phyloP scores from a whole-genome alignment of 2,888 invertebrate genomes.

The Aelia acuminata region DNA sequence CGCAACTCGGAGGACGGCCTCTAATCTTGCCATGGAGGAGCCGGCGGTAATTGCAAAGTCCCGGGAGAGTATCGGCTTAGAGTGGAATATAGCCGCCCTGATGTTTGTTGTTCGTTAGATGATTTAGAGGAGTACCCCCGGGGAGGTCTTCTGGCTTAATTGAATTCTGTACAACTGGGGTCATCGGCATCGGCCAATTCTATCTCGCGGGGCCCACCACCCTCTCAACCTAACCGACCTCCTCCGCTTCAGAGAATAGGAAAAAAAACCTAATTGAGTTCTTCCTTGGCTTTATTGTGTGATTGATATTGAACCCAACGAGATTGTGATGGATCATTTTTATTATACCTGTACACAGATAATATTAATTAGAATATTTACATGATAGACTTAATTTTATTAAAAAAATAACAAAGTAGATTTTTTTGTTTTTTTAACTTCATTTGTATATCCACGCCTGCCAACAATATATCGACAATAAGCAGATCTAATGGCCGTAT shows the following conservation, averaged over 20 bases:
- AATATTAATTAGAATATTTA: too few relatives aligned
- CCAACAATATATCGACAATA: too few relatives aligned
- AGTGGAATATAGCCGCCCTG: conserved; percentile 24
- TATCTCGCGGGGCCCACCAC: background rate
- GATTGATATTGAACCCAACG: background rate
- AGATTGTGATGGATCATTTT: background rate
- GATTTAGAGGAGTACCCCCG: conserved; percentile 16
- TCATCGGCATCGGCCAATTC: conserved; percentile 28
- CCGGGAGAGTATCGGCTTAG: conserved; percentile 6
- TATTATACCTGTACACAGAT: background rate
- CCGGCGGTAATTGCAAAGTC: conserved; percentile 31
- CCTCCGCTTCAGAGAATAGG: background rate
- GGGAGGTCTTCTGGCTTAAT: conserved; percentile 19
- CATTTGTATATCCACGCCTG: too few relatives aligned
- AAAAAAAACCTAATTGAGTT: background rate
- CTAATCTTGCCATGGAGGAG: conserved; percentile 28
- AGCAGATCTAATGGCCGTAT: too few relatives aligned
- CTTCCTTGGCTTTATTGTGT: background rate
- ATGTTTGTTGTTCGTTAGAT: conserved; percentile 41
- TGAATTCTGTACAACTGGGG: conserved; percentile 24
- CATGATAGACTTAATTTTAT: too few relatives aligned
- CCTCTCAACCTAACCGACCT: too few relatives aligned
- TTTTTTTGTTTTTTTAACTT: too few relatives aligned
- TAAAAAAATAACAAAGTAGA: too few relatives aligned
- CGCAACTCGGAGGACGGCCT: conserved; percentile 24